Percentiles rank a stretch among this genome's conserved stretches.
Evolutionary conservation across 2,113 vertebrate species (phyloP).

Genomic region (Cynopterus brachyotis): DNA sequence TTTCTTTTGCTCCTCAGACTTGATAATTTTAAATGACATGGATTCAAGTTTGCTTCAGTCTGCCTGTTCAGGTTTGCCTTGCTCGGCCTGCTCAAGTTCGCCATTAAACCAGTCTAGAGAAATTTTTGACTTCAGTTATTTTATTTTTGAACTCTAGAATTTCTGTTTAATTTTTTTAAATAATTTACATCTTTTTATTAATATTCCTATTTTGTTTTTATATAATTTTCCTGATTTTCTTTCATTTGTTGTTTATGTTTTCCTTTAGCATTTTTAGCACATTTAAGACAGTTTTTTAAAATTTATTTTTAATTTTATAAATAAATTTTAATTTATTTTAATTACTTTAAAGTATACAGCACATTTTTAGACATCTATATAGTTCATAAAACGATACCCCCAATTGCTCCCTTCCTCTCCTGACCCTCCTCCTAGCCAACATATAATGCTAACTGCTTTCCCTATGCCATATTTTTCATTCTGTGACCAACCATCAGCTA

Average conservation of each 20-base stretch:
- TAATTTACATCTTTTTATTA: neutral
- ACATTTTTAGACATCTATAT: too few relatives aligned
- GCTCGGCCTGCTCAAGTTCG: neutral
- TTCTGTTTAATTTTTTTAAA: neutral
- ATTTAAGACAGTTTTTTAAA: neutral
- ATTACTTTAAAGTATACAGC: too few relatives aligned
- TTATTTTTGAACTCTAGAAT: neutral
- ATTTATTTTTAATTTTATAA: too few relatives aligned
- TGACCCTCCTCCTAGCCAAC: too few relatives aligned
- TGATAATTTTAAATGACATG: neutral
- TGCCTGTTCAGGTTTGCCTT: neutral
- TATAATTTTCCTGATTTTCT: neutral
- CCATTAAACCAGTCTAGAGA: neutral
- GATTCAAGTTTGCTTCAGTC: neutral
- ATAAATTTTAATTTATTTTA: too few relatives aligned
- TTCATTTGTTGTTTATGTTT: neutral
- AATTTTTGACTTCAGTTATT: neutral
- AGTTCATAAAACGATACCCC: too few relatives aligned
- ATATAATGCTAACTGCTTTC: too few relatives aligned
- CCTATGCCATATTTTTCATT: too few relatives aligned
- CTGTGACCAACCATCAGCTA: too few relatives aligned
- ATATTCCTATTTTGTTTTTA: neutral
- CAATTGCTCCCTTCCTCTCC: too few relatives aligned
- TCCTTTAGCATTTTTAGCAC: neutral
- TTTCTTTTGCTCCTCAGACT: neutral